phyloP scores from a whole-genome alignment of 2,113 vertebrate species.

The Xiphophorus hellerii region DNA sequence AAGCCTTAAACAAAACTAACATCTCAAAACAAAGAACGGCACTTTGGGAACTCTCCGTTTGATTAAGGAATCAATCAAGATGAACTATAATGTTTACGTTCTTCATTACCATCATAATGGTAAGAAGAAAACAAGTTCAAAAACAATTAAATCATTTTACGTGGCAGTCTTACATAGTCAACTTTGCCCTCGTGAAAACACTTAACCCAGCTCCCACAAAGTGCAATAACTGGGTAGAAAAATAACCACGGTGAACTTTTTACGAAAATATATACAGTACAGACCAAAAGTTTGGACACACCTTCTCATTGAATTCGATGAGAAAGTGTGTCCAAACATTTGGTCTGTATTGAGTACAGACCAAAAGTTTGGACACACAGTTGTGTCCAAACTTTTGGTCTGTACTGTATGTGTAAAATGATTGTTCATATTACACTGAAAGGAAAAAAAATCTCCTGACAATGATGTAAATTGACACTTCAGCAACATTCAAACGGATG shows the following conservation, averaged over 20 bases:
- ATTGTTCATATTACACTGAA: conserved; percentile 25
- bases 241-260: conserved; percentile 35
- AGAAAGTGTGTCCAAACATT: too few species aligned
- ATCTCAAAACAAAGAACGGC: conserved; percentile 34
- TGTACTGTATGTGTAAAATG: conserved; percentile 4
- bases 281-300: too few species aligned
- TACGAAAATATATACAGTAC: conserved; percentile 37
- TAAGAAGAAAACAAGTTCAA: background rate
- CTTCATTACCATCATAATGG: conserved; percentile 1
- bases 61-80: conserved; percentile 36
- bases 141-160: conserved; percentile 2
- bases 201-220: conserved; percentile 6
- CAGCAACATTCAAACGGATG: conserved; percentile 35
- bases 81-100: conserved; percentile 1
- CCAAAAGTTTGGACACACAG: too few species aligned
- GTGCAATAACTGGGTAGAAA: conserved; percentile 3
- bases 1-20: conserved; percentile 30
- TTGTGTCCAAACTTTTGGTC: too few species aligned
- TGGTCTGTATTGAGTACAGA: too few species aligned
- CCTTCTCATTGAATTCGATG: too few species aligned
- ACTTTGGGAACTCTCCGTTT: conserved; percentile 19
- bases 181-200: conserved; percentile 6
- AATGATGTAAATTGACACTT: conserved; percentile 28
- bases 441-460: conserved; percentile 25
- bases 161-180: conserved; percentile 4